These are phyloP conservation scores for Gymnocheta viridis DNA, from an alignment of 2,888 invertebrate genomes.

Conservation along the genomic window DNA sequence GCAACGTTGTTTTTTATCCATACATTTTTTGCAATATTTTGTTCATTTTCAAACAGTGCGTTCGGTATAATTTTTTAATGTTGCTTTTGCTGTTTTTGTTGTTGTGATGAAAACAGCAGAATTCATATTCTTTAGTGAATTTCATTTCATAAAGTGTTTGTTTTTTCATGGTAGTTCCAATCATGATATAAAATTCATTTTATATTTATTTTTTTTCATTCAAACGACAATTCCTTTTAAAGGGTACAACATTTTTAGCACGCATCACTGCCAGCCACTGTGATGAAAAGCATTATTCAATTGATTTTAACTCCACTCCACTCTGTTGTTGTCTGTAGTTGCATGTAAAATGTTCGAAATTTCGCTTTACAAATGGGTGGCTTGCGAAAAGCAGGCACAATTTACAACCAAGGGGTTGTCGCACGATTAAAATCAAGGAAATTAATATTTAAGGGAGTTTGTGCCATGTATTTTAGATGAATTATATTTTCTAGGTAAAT, in stretches of 20 bases:
- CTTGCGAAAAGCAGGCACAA: constrained; percentile 23
- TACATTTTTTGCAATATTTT: constrained; percentile 46
- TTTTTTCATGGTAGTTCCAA: constrained; percentile 72
- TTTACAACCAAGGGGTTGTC: constrained; percentile 57
- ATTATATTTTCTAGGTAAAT: constrained; percentile 72
- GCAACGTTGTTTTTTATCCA: constrained; percentile 30
- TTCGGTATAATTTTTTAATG: constrained; percentile 35
- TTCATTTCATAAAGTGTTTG: constrained; percentile 76
- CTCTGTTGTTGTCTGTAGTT: not conserved
- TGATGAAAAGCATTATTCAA: constrained; percentile 70
- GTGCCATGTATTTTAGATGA: not conserved
- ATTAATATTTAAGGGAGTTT: constrained; percentile 64
- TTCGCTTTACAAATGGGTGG: constrained; percentile 33
- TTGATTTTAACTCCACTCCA: constrained; percentile 60
- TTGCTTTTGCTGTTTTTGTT: constrained; percentile 23
- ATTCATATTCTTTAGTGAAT: constrained; percentile 61
- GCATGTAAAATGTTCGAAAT: constrained; percentile 2
- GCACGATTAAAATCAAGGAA: constrained; percentile 65
- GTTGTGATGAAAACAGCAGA: constrained; percentile 52
- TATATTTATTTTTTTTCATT: constrained; percentile 37
- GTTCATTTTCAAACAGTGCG: constrained; percentile 54
- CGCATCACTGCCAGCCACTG: constrained; percentile 68
- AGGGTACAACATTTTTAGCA: constrained; percentile 67
- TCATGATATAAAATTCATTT: constrained; percentile 56
- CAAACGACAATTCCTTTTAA: constrained; percentile 69